These are phyloP conservation scores for Drosophila kohkoa DNA, from an alignment of 1,140 invertebrate genomes.

Conservation along the genomic window DNA sequence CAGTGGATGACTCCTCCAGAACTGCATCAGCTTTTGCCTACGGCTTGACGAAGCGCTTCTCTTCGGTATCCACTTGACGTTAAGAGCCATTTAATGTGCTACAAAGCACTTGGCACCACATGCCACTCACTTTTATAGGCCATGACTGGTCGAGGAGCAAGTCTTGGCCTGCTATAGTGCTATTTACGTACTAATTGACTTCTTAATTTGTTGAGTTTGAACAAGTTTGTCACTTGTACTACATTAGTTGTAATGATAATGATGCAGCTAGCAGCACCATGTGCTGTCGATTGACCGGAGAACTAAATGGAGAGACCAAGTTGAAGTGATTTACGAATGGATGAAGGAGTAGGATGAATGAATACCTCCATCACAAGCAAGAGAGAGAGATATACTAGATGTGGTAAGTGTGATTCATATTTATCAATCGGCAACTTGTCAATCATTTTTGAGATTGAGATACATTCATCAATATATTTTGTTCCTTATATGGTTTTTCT, in stretches of 20 bases:
- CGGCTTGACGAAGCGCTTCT: constrained; percentile 4
- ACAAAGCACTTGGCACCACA: not conserved
- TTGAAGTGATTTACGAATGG: not conserved
- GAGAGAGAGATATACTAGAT: no score
- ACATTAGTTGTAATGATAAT: constrained; percentile 54
- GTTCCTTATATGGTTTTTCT: no score
- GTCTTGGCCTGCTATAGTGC: constrained; percentile 34
- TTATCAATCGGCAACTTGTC: no score
- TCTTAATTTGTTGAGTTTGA: constrained; percentile 25
- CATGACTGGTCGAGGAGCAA: not conserved
- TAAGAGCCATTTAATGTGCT: constrained; percentile 44
- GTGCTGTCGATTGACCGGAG: not conserved
- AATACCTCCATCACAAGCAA: not conserved
- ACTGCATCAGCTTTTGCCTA: not conserved
- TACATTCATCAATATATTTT: no score
- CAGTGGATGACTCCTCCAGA: constrained; percentile 18
- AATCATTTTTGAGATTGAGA: no score
- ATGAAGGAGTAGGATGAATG: not conserved
- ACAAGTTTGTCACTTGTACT: constrained; percentile 45
- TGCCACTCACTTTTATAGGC: constrained; percentile 51
- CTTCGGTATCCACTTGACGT: constrained; percentile 36
- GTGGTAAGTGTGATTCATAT: no score
- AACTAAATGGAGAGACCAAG: not conserved
- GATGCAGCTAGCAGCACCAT: not conserved
- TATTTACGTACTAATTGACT: constrained; percentile 55